Evolutionary conservation across 2,888 invertebrate genomes (phyloP), one percentile per base, ranked within the genome.

Genomic region (Netelia melanura): DNA sequence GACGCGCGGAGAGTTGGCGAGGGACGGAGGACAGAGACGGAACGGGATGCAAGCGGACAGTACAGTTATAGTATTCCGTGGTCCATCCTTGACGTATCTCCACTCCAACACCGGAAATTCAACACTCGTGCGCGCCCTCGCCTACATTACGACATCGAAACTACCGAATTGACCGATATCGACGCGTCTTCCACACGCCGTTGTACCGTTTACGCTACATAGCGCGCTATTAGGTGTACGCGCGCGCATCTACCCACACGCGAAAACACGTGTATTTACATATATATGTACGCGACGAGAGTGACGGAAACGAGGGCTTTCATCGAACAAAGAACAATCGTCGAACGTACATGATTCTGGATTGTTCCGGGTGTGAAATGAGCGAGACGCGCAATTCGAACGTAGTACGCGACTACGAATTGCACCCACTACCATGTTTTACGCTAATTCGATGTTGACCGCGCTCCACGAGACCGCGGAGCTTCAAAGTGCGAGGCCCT

Each of bases 261-360:
- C 43, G 43, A 11, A 62, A 2, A 43, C 11, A 52, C 17, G 23
- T 17, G 65, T 8, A 58, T 72, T 38, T 56, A 14, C 54, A 43
- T 56, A 72, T 71, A 54, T 65, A 72, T 43, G 58, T 44, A 70
- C 43, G 44, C 58, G 38, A 44, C 52, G n/a, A 48, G 44, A 58
- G 56, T 23, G 44, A 72, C 25, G 43, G 14, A 52, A 30, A 38
- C 17, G n/a, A 62, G 38, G 64, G 79, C 85, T 82, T 81, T 82
- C 81, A 75, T 84, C 68, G 76, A 83, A 86, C 86, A 85, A 86
- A 85, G 86, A 86, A 86, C 86, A 81, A 79, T 79, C 65, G 72
- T 77, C 25, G 76, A 67, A 58, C 75, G 78, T 85, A 83, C 79
- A 86, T 76, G 83, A 76, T 85, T 64, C 56, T 67, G 75, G 64